Percentiles rank a stretch among this genome's conserved stretches.
These are phyloP conservation scores for Hypomesus transpacificus DNA, from an alignment of 2,113 vertebrate species.

Conservation along the genomic window DNA sequence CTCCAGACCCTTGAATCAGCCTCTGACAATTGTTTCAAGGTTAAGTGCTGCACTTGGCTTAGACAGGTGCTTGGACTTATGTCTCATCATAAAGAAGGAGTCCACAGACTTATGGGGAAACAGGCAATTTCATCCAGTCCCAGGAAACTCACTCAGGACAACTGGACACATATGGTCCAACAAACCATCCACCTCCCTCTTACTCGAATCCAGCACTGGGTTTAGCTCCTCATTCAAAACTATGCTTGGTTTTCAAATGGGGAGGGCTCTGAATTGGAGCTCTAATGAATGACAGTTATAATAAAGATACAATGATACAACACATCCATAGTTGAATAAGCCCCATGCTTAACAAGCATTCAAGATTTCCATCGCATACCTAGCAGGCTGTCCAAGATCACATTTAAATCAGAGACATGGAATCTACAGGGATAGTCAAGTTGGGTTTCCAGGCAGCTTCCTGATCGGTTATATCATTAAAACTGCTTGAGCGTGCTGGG, in stretches of 20 bases:
- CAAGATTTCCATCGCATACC: not conserved
- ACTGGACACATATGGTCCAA: not conserved
- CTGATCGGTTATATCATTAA: not conserved
- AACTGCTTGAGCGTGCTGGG: not conserved
- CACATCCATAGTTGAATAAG: not conserved
- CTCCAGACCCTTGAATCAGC: not conserved
- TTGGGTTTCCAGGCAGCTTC: not conserved
- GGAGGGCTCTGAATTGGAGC: too few species aligned
- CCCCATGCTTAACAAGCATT: not conserved
- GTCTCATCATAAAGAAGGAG: not conserved
- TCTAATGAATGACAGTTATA: not conserved
- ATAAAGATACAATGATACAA: not conserved
- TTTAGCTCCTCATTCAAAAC: not conserved
- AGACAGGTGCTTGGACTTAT: not conserved
- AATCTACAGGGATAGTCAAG: not conserved
- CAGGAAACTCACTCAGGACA: not conserved
- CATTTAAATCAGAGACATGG: not conserved
- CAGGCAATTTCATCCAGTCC: not conserved
- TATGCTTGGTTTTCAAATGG: not conserved
- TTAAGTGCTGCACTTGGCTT: constrained; percentile 7
- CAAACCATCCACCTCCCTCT: not conserved
- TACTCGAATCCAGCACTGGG: not conserved
- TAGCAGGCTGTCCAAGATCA: not conserved
- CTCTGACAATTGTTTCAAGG: not conserved
- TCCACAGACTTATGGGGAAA: not conserved